A percentile compares a stretch with the other conserved stretches of the same genome.
Conservation (phyloP, 2,797 vertebrate genomes). For the Pangasius krempfi region DNA sequence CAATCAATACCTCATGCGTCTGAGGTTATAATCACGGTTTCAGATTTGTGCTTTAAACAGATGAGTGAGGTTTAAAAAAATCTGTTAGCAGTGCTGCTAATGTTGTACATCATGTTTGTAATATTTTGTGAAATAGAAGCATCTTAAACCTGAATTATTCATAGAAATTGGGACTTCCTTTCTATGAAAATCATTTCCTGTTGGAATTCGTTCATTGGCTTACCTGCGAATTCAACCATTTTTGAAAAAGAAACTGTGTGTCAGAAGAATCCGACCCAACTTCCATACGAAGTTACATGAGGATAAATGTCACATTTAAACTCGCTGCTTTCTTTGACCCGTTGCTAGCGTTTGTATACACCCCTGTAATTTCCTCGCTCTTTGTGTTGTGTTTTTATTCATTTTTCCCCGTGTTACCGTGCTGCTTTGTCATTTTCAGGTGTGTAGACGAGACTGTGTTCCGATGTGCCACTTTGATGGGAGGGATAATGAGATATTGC, state of each 20-base stretch:
- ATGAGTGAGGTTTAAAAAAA: not conserved
- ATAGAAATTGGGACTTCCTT: not conserved
- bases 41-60: not conserved
- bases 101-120: not conserved
- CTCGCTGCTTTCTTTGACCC: not conserved
- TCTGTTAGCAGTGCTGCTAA: not conserved
- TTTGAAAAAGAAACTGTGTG: not conserved
- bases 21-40: not conserved
- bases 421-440: slow-evolving; percentile 16
- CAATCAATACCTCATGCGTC: not conserved
- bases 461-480: not conserved
- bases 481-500: slow-evolving; percentile 33
- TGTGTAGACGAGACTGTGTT: slow-evolving; percentile 14
- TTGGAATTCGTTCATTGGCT: not conserved
- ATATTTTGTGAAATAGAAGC: not conserved
- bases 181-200: not conserved
- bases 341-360: not conserved
- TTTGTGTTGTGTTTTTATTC: not conserved
- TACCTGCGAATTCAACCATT: not conserved
- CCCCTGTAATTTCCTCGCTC: not conserved
- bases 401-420: not conserved
- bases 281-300: not conserved
- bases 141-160: not conserved
- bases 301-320: not conserved
- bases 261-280: not conserved